Conservation (phyloP, 1,140 invertebrate genomes). For the Meloidogyne hapla region DNA sequence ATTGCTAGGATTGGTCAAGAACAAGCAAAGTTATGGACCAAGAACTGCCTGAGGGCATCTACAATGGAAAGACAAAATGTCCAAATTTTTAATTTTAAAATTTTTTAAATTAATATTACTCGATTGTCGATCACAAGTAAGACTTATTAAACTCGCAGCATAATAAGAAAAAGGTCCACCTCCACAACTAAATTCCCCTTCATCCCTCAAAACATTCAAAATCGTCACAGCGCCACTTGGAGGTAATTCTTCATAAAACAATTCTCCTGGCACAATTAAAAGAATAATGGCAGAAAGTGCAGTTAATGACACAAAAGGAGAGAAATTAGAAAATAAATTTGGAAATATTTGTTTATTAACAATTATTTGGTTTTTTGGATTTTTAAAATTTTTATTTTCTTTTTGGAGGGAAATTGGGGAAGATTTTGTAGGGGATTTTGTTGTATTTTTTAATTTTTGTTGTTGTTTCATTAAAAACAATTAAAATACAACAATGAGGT, state of each 20-base stretch:
- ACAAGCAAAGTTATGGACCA: neutral
- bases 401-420: no score
- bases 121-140: constrained; percentile 27
- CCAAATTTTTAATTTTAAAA: neutral
- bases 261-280: constrained; percentile 12
- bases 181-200: constrained; percentile 35
- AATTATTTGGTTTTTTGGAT: neutral
- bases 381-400: neutral
- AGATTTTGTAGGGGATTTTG: neutral
- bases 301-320: constrained; percentile 22
- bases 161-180: constrained; percentile 35
- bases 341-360: neutral
- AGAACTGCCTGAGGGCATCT: neutral
- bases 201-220: neutral
- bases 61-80: neutral
- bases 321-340: constrained; percentile 5
- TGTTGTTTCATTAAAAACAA: no score
- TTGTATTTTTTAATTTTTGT: neutral
- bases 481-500: no score
- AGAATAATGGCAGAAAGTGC: constrained; percentile 16
- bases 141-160: constrained; percentile 30
- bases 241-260: constrained; percentile 8
- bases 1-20: no score
- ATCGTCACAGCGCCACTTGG: neutral
- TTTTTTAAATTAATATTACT: constrained; percentile 6